Evolutionary conservation across 2,888 invertebrate genomes (phyloP).

Genomic region (Calameuta pallipes): DNA sequence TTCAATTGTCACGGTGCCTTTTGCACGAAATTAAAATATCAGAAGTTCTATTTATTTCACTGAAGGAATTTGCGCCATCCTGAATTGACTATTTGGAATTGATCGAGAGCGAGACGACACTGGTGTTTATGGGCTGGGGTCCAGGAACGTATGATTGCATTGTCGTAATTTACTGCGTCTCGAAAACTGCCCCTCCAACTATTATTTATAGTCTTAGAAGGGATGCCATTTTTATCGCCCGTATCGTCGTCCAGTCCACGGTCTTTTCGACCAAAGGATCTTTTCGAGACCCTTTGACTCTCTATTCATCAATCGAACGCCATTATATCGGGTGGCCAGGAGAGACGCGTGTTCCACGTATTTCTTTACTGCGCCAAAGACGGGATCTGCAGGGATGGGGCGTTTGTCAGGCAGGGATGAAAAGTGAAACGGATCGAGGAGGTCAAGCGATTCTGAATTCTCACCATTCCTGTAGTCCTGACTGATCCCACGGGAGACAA

Average conservation of each 20-base stretch:
- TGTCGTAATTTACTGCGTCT: constrained; percentile 49
- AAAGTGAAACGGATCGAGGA: background rate
- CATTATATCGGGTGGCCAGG: background rate
- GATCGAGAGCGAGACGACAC: background rate
- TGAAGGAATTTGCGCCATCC: background rate
- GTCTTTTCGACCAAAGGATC: background rate
- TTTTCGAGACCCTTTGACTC: background rate
- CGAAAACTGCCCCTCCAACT: constrained; percentile 34
- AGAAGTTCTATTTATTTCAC: background rate
- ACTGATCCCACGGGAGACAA: background rate
- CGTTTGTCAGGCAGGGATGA: background rate
- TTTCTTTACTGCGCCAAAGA: background rate
- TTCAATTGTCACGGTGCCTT: background rate
- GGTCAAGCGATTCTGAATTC: background rate
- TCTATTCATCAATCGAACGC: background rate
- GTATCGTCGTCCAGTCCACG: constrained; percentile 38
- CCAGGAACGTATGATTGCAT: constrained; percentile 48
- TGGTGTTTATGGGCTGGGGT: constrained; percentile 14
- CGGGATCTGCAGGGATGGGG: background rate
- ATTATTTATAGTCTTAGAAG: constrained; percentile 47
- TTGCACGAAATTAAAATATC: background rate
- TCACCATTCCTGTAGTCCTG: background rate
- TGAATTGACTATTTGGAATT: background rate
- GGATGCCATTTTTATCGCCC: constrained; percentile 51
- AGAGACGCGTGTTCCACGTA: background rate